These are phyloP conservation scores for Lacanobia wlatinum DNA, from an alignment of 2,888 invertebrate genomes.

Conservation along the genomic window DNA sequence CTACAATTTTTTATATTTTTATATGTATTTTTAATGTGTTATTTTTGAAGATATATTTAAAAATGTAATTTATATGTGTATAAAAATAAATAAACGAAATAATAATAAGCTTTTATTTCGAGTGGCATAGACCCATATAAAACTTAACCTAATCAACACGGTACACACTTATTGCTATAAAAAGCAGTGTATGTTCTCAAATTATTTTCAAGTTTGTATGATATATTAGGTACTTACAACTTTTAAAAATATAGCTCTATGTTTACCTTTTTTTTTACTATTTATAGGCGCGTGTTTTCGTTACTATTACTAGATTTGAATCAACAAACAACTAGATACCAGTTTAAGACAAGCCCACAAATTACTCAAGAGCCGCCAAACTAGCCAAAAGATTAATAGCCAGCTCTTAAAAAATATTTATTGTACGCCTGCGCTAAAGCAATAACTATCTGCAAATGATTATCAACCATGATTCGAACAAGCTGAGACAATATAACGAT, in stretches of 20 bases:
- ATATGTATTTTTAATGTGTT: too few species aligned
- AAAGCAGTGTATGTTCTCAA: too few species aligned
- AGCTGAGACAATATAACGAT: slow-evolving; percentile 69
- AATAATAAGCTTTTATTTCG: too few species aligned
- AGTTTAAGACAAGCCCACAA: slow-evolving; percentile 31
- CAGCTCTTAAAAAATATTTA: slow-evolving; percentile 46
- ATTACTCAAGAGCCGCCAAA: slow-evolving; percentile 46
- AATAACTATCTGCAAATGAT: slow-evolving; percentile 49
- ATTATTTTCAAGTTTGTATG: neutral
- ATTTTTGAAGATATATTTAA: too few species aligned
- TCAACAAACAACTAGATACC: slow-evolving; percentile 15
- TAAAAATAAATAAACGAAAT: too few species aligned
- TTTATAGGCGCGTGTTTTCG: too few species aligned
- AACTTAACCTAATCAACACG: too few species aligned
- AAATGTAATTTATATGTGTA: too few species aligned
- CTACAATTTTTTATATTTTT: too few species aligned
- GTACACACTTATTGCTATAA: too few species aligned
- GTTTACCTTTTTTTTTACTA: neutral
- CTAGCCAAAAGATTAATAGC: slow-evolving; percentile 49
- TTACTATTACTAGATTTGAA: slow-evolving; percentile 1
- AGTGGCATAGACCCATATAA: too few species aligned
- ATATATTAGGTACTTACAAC: slow-evolving; percentile 6
- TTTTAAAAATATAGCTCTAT: slow-evolving; percentile 4
- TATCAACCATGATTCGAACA: slow-evolving; percentile 42
- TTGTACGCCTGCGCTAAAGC: slow-evolving; percentile 30